phyloP scores from a whole-genome alignment of 1,140 invertebrate species.

The Periplaneta americana region DNA sequence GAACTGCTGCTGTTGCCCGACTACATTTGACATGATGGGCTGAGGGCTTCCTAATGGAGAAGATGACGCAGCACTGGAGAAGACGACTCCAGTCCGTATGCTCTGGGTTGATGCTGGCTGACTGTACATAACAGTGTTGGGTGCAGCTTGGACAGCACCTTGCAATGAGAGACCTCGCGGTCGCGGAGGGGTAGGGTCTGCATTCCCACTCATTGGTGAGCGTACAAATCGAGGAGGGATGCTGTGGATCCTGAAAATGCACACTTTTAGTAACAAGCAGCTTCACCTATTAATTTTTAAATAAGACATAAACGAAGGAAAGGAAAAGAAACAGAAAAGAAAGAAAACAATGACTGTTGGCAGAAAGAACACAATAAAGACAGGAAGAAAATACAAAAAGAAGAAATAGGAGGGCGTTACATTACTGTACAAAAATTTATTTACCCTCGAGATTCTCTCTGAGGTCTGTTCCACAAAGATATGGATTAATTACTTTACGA shows the following conservation, averaged over 20 bases:
- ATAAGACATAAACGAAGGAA: no score
- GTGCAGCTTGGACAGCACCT: neutral
- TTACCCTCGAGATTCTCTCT: no score
- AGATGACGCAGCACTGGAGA: neutral
- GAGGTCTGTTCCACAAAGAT: no score
- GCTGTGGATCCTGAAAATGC: slow-evolving; percentile 16
- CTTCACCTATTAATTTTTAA: no score
- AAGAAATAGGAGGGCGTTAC: no score
- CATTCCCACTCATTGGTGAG: slow-evolving; percentile 19
- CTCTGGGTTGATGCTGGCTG: neutral
- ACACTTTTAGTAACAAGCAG: no score
- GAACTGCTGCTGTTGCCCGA: slow-evolving; percentile 12
- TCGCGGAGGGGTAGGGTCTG: neutral
- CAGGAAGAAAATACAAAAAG: neutral
- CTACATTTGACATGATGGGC: neutral
- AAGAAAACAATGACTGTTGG: no score
- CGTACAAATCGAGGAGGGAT: slow-evolving; percentile 27
- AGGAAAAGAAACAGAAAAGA: neutral
- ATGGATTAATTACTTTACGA: no score
- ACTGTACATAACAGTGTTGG: neutral
- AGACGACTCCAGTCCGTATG: slow-evolving; percentile 4
- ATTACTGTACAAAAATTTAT: no score
- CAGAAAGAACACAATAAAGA: neutral
- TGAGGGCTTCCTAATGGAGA: neutral
- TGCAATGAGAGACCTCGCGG: slow-evolving; percentile 7